Evolutionary conservation across 2,797 vertebrate species (phyloP), one percentile per base, ranked within the genome.

Genomic region (Sebastes vulpes): DNA sequence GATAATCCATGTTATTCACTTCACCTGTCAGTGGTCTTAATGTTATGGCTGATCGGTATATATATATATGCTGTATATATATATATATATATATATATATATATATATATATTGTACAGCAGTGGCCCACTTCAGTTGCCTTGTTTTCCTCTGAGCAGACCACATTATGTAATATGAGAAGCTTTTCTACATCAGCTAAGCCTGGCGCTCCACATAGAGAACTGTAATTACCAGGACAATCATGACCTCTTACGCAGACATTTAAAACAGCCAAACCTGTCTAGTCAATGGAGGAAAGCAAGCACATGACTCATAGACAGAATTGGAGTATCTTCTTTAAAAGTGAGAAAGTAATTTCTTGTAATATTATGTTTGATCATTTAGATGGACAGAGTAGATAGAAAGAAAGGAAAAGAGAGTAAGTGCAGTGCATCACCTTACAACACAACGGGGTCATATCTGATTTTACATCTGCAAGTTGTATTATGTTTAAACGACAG

Each of bases 111-210:
- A 38, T 38, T 14, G 35, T 38, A 38, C 18, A 50, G 46, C 72
- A 21, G 66, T 66, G 46, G 3, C 18, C 65, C 48, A 18, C 50
- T 65, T 64, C 28, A 72, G 56, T 66, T 2, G 9, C 14, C 26
- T 48, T 46, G 50, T 65, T 70, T 69, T 70, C 38, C 60, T 60
- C 7, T 5, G 12, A 26, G 48, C 4, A 23, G 16, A n/a, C 21
- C 54, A 20, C 58, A 69, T 65, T 48, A 10, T 53, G 76, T 81
- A 76, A 83, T 42, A 21, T 8, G 65, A 81, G 71, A 64, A 10
- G 54, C 63, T 20, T 20, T 60, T 69, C 9, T 18, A 42, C 26
- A 53, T 59, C 42, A 26, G 42, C 16, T 42, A 2, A 50, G 23
- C 28, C 58, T 52, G 56, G 7, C 9, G 28, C 66, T 61, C 25